Conservation (phyloP, 2,888 invertebrate species). For the Molanna angustata region DNA sequence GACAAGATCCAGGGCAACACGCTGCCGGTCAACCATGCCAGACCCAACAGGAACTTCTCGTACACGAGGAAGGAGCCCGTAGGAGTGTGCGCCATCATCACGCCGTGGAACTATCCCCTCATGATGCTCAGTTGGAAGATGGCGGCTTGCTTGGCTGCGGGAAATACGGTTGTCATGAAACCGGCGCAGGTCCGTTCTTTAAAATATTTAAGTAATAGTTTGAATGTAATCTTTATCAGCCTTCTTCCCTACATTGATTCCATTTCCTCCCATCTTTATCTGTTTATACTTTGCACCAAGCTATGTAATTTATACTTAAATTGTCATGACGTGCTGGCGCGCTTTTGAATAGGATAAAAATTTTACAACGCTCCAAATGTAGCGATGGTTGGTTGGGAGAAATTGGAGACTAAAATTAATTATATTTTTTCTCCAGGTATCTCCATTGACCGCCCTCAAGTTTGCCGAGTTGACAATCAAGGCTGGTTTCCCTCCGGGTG, state of each 20-base stretch:
- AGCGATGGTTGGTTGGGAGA: background rate
- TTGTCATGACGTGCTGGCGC: too few relatives aligned
- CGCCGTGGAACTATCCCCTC: slow-evolving; percentile 97
- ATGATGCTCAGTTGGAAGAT: slow-evolving; percentile 99
- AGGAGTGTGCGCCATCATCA: slow-evolving; percentile 89
- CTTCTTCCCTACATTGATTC: too few relatives aligned
- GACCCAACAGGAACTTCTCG: slow-evolving; percentile 87
- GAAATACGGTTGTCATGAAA: slow-evolving; percentile 94
- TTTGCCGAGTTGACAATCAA: slow-evolving; percentile 86
- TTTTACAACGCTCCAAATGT: too few relatives aligned
- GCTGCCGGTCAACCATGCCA: slow-evolving; percentile 88
- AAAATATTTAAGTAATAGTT: too few relatives aligned
- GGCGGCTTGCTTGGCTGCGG: slow-evolving; percentile 95
- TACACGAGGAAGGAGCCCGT: slow-evolving; percentile 89
- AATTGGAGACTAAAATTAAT: slow-evolving; percentile 1
- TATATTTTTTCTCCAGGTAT: slow-evolving; percentile 56
- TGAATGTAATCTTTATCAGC: too few relatives aligned
- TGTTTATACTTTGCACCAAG: too few relatives aligned
- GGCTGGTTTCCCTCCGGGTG: slow-evolving; percentile 95
- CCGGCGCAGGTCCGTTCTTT: slow-evolving; percentile 87
- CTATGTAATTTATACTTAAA: too few relatives aligned
- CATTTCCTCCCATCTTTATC: too few relatives aligned
- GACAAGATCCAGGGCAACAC: slow-evolving; percentile 93
- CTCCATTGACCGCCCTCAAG: slow-evolving; percentile 91
- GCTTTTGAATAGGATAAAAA: too few relatives aligned